Evolutionary conservation across 2,113 vertebrate genomes (phyloP).

Genomic region (Alligator sinensis): DNA sequence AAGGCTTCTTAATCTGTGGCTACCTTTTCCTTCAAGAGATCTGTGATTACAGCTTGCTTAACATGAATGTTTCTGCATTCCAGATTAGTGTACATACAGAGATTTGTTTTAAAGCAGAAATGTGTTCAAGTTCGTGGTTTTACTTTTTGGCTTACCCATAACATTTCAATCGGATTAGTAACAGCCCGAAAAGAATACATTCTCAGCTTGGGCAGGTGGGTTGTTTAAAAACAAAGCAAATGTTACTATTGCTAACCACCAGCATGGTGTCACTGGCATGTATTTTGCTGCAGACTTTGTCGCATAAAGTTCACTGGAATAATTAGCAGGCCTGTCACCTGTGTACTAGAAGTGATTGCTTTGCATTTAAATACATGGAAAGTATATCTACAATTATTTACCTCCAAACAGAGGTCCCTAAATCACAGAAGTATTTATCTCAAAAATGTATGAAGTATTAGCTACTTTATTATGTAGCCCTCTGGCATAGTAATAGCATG

Average conservation of each 20-base stretch:
- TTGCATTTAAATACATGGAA: conserved; percentile 33
- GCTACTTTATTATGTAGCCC: conserved; percentile 83
- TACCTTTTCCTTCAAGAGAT: background rate
- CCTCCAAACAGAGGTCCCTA: conserved; percentile 48
- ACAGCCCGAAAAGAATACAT: conserved; percentile 35
- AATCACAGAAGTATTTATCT: conserved; percentile 70
- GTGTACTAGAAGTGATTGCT: conserved; percentile 30
- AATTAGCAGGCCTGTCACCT: background rate
- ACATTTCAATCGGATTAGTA: conserved; percentile 30
- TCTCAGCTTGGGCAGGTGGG: conserved; percentile 9
- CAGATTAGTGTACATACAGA: conserved; percentile 15
- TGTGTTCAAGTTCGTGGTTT: conserved; percentile 8
- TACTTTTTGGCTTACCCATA: conserved; percentile 57
- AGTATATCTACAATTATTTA: conserved; percentile 62
- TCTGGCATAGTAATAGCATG: conserved; percentile 79
- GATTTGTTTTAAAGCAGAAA: conserved; percentile 57
- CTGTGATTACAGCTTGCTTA: conserved; percentile 18
- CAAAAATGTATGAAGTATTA: conserved; percentile 69
- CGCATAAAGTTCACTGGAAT: conserved; percentile 28
- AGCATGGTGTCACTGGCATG: background rate
- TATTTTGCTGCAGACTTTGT: background rate
- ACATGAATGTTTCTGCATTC: conserved; percentile 18
- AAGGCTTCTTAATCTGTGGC: background rate
- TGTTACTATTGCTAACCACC: conserved; percentile 30
- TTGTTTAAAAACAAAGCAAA: conserved; percentile 58